These are phyloP conservation scores for Larimichthys crocea DNA, from an alignment of 2,113 vertebrate species.

Conservation along the genomic window DNA sequence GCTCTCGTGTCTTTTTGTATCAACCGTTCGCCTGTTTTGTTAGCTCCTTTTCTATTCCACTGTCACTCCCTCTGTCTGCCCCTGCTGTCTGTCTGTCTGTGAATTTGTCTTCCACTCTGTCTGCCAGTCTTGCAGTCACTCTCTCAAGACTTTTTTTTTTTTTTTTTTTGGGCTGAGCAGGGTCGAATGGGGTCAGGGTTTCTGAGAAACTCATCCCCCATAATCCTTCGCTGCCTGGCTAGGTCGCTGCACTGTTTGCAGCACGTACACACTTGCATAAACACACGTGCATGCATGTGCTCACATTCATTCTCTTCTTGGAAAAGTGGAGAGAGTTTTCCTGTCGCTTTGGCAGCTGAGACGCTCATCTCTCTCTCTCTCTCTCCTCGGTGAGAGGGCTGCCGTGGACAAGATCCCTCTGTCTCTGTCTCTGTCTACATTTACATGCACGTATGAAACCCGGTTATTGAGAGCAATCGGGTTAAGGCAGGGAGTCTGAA, in stretches of 20 bases:
- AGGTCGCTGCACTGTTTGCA: conserved; percentile 30
- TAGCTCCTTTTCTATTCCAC: background rate
- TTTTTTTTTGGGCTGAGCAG: conserved; percentile 64
- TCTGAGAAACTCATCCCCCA: conserved; percentile 60
- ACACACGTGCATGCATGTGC: conserved; percentile 27
- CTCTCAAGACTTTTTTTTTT: conserved; percentile 33
- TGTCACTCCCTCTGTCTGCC: conserved; percentile 1
- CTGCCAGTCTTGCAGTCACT: conserved; percentile 48
- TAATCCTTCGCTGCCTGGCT: conserved; percentile 60
- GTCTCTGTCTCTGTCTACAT: conserved; percentile 9
- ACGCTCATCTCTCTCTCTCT: conserved; percentile 34
- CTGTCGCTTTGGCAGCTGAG: conserved; percentile 50
- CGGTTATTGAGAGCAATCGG: conserved; percentile 25
- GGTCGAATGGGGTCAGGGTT: conserved; percentile 78
- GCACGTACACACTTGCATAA: conserved; percentile 52
- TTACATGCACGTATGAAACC: conserved; percentile 36
- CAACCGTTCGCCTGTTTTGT: background rate
- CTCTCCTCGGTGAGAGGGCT: conserved; percentile 34
- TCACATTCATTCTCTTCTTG: conserved; percentile 16
- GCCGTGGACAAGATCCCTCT: conserved; percentile 42
- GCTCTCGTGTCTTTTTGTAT: background rate
- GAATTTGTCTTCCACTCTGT: conserved; percentile 12
- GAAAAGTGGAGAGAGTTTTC: conserved; percentile 41
- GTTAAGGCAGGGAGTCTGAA: background rate
- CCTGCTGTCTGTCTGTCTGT: conserved; percentile 30